Percentiles rank a stretch among this genome's conserved stretches.
Evolutionary conservation across 2,797 vertebrate species (phyloP).

Genomic region (Malacoraja senta): DNA sequence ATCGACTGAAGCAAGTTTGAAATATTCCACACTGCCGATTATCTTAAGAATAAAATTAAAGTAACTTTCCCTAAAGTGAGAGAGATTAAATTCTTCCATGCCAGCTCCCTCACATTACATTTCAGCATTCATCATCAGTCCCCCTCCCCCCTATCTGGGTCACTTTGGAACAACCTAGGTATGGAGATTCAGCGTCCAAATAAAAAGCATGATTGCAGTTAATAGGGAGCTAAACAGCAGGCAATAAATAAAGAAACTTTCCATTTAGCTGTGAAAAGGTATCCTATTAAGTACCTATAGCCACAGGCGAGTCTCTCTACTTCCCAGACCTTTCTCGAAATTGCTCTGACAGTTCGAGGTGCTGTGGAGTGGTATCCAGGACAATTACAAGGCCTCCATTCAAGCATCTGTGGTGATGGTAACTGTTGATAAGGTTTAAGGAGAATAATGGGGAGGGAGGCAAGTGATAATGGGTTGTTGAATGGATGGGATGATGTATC

Average conservation of each 20-base stretch:
- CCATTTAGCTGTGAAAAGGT: slow-evolving; percentile 83
- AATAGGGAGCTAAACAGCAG: slow-evolving; percentile 78
- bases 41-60: neutral
- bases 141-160: neutral
- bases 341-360: slow-evolving; percentile 96
- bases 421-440: slow-evolving; percentile 77
- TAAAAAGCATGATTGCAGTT: slow-evolving; percentile 78
- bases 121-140: neutral
- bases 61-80: neutral
- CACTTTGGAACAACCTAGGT: neutral
- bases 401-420: slow-evolving; percentile 77
- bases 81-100: neutral
- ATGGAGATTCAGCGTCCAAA: slow-evolving; percentile 41
- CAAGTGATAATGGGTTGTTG: slow-evolving; percentile 85
- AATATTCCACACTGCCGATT: neutral
- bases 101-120: neutral
- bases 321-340: slow-evolving; percentile 79
- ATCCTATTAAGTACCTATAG: slow-evolving; percentile 87
- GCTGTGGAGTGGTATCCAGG: slow-evolving; percentile 91
- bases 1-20: neutral
- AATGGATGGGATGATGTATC: slow-evolving; percentile 87
- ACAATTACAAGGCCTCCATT: slow-evolving; percentile 91
- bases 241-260: slow-evolving; percentile 82
- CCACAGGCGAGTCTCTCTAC: slow-evolving; percentile 84
- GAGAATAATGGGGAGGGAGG: slow-evolving; percentile 73